These are phyloP conservation scores for Cheilosia vernalis DNA, from an alignment of 2,888 invertebrate species.

Conservation along the genomic window DNA sequence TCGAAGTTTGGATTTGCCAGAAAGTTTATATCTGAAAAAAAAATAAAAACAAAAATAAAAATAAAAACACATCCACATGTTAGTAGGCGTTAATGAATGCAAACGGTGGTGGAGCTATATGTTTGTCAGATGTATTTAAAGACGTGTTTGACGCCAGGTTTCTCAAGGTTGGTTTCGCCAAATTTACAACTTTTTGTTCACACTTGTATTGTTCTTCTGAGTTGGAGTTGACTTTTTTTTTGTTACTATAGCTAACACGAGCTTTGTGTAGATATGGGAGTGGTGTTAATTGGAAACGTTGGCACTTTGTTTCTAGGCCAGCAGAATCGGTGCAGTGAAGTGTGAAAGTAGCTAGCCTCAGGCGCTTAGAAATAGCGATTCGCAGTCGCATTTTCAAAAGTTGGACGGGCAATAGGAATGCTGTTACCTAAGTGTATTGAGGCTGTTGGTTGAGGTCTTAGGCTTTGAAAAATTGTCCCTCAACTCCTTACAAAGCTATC, in stretches of 20 bases:
- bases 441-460: no score
- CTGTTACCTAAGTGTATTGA: no score
- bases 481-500: no score
- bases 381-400: no score
- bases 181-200: conserved; percentile 4
- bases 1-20: conserved; percentile 81
- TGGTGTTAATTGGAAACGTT: not conserved
- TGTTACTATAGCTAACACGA: not conserved
- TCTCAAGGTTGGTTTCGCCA: conserved; percentile 27
- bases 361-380: not conserved
- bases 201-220: not conserved
- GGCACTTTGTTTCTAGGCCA: not conserved
- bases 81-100: conserved; percentile 12
- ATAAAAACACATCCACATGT: conserved; percentile 35
- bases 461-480: no score
- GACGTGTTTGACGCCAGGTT: not conserved
- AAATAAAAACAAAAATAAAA: conserved; percentile 41
- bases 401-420: no score
- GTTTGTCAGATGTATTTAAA: not conserved
- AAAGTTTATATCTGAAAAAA: conserved; percentile 79
- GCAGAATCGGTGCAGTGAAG: not conserved
- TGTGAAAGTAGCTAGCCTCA: not conserved
- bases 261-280: not conserved
- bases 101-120: conserved; percentile 1
- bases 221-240: not conserved